Evolutionary conservation across 2,888 invertebrate genomes (phyloP), one percentile per base, ranked within the genome.

Genomic region (Callimorpha dominula): DNA sequence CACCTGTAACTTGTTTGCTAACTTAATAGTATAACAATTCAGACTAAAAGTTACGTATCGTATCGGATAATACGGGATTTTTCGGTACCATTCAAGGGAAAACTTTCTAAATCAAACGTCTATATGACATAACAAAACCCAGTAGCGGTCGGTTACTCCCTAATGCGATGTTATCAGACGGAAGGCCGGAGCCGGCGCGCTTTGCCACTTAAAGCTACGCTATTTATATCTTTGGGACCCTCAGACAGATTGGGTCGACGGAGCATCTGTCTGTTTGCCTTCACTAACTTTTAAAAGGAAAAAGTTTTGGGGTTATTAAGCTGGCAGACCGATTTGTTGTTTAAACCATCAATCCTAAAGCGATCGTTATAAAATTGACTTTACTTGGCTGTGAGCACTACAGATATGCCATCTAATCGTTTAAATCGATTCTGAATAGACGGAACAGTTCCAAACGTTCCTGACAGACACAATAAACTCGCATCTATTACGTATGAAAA

Each of bases 81-180:
- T 31, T 31, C 31, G 17, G 11, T 64, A 11, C 6, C 67, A 76
- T 71, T 74, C 63, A 73, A 70, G 71, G 66, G 60, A 72, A 74
- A 74, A 65, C 68, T 79, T 81, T 73, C 71, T 68, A 76, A 81
- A 78, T 79, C 67, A 72, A 71, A 68, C 70, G 78, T 71, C 57
- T 75, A 79, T 73, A 86, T 88, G 88, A 89, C 90, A 90, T 92
- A 93, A 94, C 91, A 91, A 91, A 94, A 93, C 91, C 93, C 95
- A 94, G 95, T 94, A 94, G 95, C 93, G 78, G 84, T 81, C 85
- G 87, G 89, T 89, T 88, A 88, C 91, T 90, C 91, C 91, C 94
- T 95, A 95, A 95, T 95, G 93, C 88, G 94, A 94, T 95, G 90
- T 94, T 95, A 95, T 95, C 95, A 82, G 85, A 82, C 74, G 85